A percentile compares a stretch with the other conserved stretches of the same genome.
These are phyloP conservation scores for Diaphora mendica DNA, from an alignment of 2,888 invertebrate genomes.

Conservation along the genomic window DNA sequence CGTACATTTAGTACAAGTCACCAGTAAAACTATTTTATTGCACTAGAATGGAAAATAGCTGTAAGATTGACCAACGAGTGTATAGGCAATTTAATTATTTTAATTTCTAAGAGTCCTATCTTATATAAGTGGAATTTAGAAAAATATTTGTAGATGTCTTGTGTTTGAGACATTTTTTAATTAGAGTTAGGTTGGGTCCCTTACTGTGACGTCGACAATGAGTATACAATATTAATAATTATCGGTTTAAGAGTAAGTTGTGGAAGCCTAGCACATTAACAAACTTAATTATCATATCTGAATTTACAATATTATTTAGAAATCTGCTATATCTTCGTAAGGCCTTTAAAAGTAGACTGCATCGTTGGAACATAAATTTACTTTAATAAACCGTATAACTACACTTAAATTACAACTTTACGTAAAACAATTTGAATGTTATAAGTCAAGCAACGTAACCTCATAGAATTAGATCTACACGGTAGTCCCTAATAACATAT, in stretches of 20 bases:
- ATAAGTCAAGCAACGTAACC: not conserved
- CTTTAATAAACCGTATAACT: not conserved
- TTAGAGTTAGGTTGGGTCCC: too few species aligned
- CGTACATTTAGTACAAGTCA: too few species aligned
- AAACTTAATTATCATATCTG: too few species aligned
- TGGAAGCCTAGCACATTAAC: too few species aligned
- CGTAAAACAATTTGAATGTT: not conserved
- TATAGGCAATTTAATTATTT: not conserved
- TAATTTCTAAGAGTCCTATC: not conserved
- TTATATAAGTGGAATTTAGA: not conserved
- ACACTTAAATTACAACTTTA: not conserved
- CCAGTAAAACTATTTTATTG: too few species aligned
- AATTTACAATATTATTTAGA: too few species aligned
- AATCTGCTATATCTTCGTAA: too few species aligned
- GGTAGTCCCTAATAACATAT: not conserved
- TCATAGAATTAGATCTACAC: not conserved
- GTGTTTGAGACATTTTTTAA: not conserved
- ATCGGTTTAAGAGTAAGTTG: too few species aligned
- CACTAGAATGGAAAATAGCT: too few species aligned
- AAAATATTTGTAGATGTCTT: not conserved
- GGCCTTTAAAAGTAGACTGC: too few species aligned
- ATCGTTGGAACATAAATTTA: not conserved
- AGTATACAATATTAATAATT: too few species aligned
- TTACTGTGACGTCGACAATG: too few species aligned
- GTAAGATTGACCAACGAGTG: not conserved